phyloP scores from a whole-genome alignment of 2,797 vertebrate genomes.

The Eurystomus glaucurus region DNA sequence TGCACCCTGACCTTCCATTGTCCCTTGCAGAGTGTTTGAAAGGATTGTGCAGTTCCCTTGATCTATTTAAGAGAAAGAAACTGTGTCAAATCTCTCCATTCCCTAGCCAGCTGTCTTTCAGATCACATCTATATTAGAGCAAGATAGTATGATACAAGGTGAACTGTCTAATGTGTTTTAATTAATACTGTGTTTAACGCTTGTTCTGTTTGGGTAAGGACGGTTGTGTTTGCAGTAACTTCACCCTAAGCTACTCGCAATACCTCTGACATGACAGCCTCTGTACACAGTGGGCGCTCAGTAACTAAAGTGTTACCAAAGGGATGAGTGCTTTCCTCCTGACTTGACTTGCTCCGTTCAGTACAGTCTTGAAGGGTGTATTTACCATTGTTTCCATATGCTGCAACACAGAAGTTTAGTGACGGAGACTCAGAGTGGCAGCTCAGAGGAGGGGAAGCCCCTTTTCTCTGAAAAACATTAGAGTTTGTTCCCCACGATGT shows the following conservation, averaged over 20 bases:
- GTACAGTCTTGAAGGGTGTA: neutral
- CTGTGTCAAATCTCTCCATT: conserved; percentile 68
- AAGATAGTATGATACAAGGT: neutral
- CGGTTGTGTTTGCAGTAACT: neutral
- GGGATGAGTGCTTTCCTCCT: neutral
- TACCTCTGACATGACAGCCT: neutral
- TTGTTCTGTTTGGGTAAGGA: neutral
- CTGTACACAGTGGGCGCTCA: neutral
- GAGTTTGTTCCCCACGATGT: neutral
- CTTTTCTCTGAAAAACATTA: neutral
- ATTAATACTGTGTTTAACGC: conserved; percentile 11
- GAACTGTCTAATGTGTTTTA: conserved; percentile 3
- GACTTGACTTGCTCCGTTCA: neutral
- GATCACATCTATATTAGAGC: conserved; percentile 53
- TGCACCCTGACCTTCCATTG: conserved; percentile 64
- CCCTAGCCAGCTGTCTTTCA: conserved; percentile 46
- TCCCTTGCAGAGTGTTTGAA: conserved; percentile 54
- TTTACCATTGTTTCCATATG: neutral
- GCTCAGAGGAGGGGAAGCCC: neutral
- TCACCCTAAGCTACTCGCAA: neutral
- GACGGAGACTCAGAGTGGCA: neutral
- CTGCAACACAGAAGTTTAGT: neutral
- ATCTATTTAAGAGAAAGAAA: conserved; percentile 73
- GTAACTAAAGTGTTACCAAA: neutral
- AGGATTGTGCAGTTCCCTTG: conserved; percentile 42